A percentile compares a stretch with the other conserved stretches of the same genome.
These are phyloP conservation scores for Battus philenor DNA, from an alignment of 1,140 invertebrate species.

Conservation along the genomic window DNA sequence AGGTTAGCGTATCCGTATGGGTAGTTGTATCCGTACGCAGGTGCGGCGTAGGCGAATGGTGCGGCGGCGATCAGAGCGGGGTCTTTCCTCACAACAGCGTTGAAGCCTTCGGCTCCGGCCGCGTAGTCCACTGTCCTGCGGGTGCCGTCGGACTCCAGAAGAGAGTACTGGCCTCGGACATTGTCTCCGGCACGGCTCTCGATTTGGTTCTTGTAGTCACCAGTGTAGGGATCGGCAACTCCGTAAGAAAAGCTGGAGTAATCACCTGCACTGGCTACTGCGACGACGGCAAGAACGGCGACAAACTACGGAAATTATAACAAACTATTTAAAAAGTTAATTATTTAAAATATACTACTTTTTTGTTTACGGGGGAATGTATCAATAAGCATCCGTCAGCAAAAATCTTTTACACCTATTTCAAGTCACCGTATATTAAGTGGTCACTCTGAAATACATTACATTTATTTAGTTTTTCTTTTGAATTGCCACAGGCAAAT, in stretches of 20 bases:
- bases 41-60: slow-evolving; percentile 13
- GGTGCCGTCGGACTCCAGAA: slow-evolving; percentile 69
- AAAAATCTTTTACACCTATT: too few relatives aligned
- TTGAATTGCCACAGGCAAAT: too few relatives aligned
- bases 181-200: slow-evolving; percentile 73
- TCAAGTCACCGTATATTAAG: too few relatives aligned
- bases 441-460: too few relatives aligned
- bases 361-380: too few relatives aligned
- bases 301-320: slow-evolving; percentile 34
- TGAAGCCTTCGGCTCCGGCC: slow-evolving; percentile 65
- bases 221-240: slow-evolving; percentile 69
- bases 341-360: too few relatives aligned
- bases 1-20: slow-evolving; percentile 1
- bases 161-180: slow-evolving; percentile 73
- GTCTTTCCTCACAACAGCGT: slow-evolving; percentile 66
- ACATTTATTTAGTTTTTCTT: too few relatives aligned
- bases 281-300: slow-evolving; percentile 31
- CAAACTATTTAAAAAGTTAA: too few relatives aligned
- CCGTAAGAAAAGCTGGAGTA: slow-evolving; percentile 54
- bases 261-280: slow-evolving; percentile 41
- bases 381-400: too few relatives aligned
- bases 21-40: slow-evolving; percentile 1
- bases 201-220: slow-evolving; percentile 71
- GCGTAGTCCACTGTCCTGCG: slow-evolving; percentile 68
- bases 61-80: slow-evolving; percentile 28